Conservation (phyloP, 2,113 vertebrate species). For the Notothenia rossii region DNA sequence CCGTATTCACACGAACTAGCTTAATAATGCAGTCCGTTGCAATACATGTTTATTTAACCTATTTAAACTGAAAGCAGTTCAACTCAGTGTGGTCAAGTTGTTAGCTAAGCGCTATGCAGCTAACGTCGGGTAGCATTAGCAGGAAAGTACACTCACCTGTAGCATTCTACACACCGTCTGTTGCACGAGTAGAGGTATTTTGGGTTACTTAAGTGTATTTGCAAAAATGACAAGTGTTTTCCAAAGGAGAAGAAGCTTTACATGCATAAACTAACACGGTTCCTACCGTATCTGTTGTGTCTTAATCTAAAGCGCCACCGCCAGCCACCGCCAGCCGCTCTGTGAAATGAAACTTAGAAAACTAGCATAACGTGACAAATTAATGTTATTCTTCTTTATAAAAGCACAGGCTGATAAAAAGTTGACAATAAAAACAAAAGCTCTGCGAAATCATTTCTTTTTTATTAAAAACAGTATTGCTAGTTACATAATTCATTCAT, state of each 20-base stretch:
- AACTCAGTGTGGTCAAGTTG: background rate
- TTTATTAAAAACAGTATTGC: constrained; percentile 88
- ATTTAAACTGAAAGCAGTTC: background rate
- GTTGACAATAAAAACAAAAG: background rate
- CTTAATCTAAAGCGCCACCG: constrained; percentile 22
- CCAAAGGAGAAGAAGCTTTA: too few species aligned
- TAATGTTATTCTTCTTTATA: too few species aligned
- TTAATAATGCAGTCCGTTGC: background rate
- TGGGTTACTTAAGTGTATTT: background rate
- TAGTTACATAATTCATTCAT: constrained; percentile 85
- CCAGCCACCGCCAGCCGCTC: constrained; percentile 22
- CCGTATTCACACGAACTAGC: too few species aligned
- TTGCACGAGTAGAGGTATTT: background rate
- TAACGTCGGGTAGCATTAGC: background rate
- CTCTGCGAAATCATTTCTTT: constrained; percentile 72
- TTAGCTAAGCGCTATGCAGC: background rate
- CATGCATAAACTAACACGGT: too few species aligned
- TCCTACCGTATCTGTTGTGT: too few species aligned
- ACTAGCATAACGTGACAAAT: too few species aligned
- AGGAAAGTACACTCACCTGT: constrained; percentile 30
- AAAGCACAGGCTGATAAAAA: background rate
- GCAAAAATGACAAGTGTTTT: background rate
- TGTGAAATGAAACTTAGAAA: background rate
- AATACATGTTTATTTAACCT: too few species aligned
- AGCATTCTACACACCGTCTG: background rate